A percentile compares a stretch with the other conserved stretches of the same genome.
phyloP scores from a whole-genome alignment of 2,113 vertebrate species.

The Cygnus atratus region DNA sequence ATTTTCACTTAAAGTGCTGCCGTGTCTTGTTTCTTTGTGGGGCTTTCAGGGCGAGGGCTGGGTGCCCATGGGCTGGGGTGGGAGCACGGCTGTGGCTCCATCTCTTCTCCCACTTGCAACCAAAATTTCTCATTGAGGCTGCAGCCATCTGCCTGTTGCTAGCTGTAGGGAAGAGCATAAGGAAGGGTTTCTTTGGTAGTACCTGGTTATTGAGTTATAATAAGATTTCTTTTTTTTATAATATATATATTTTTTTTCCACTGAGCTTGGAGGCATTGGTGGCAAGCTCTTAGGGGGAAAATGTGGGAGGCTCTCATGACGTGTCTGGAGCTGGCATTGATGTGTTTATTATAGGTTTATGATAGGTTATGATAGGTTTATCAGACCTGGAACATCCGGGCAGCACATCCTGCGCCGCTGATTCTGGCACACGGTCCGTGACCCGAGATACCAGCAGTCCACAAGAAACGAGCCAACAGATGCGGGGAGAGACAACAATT shows the following conservation, averaged over 20 bases:
- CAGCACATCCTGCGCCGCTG: rapidly evolving
- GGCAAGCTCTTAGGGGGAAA: background rate
- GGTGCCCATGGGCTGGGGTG: background rate
- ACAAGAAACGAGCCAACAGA: rapidly evolving
- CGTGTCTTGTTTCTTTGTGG: slow-evolving; percentile 49
- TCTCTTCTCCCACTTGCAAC: background rate
- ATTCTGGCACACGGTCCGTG: rapidly evolving
- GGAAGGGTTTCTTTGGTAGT: background rate
- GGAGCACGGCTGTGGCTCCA: background rate
- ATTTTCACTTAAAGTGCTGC: slow-evolving; percentile 11
- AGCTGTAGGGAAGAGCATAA: background rate
- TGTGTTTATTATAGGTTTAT: too few relatives aligned
- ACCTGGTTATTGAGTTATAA: background rate
- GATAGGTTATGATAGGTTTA: too few relatives aligned
- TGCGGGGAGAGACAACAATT: rapidly evolving
- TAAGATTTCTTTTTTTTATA: background rate
- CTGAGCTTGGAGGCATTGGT: rapidly evolving
- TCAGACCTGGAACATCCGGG: background rate
- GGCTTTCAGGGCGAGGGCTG: background rate
- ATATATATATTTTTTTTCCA: background rate
- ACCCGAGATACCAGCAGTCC: rapidly evolving
- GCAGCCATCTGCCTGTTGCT: background rate
- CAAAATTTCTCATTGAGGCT: rapidly evolving
- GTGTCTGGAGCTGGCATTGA: background rate
- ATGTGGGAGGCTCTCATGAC: rapidly evolving